Evolutionary conservation across 2,888 invertebrate genomes (phyloP).

Genomic region (Scotopteryx bipunctaria): DNA sequence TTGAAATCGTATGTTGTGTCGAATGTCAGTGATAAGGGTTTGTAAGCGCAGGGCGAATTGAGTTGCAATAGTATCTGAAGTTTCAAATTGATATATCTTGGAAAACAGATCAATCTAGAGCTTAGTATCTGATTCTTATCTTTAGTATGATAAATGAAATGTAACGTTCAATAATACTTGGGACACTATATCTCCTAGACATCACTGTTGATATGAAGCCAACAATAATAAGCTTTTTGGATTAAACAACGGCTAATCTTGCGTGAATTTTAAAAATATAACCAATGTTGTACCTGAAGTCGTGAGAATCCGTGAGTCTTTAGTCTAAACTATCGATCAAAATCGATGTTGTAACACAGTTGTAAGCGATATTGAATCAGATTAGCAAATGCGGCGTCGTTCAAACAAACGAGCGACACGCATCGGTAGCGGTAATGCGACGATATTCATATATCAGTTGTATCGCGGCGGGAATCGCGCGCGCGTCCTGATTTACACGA

Average conservation of each 20-base stretch:
- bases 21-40: conserved; percentile 69
- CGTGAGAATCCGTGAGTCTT: too few relatives aligned
- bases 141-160: too few relatives aligned
- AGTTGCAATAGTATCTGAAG: conserved; percentile 43
- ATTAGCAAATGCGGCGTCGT: conserved; percentile 37
- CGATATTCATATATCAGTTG: conserved; percentile 73
- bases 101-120: neutral
- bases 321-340: conserved; percentile 8
- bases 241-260: too few relatives aligned
- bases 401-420: conserved; percentile 41
- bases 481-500: conserved; percentile 73
- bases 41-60: conserved; percentile 56
- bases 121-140: too few relatives aligned
- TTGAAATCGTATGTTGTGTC: conserved; percentile 81
- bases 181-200: too few relatives aligned
- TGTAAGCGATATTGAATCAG: conserved; percentile 31
- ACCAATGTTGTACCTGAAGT: too few relatives aligned
- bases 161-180: too few relatives aligned
- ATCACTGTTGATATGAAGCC: too few relatives aligned
- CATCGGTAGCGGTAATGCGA: conserved; percentile 57
- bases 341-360: conserved; percentile 7
- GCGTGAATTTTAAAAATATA: too few relatives aligned
- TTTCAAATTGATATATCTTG: conserved; percentile 25
- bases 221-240: too few relatives aligned
- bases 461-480: conserved; percentile 67